Evolutionary conservation across 30 jellyfish, hydroid and myxozoan species (phyloP), one percentile per base, ranked within the genome.

Genomic region (Turritopsis rubra): DNA sequence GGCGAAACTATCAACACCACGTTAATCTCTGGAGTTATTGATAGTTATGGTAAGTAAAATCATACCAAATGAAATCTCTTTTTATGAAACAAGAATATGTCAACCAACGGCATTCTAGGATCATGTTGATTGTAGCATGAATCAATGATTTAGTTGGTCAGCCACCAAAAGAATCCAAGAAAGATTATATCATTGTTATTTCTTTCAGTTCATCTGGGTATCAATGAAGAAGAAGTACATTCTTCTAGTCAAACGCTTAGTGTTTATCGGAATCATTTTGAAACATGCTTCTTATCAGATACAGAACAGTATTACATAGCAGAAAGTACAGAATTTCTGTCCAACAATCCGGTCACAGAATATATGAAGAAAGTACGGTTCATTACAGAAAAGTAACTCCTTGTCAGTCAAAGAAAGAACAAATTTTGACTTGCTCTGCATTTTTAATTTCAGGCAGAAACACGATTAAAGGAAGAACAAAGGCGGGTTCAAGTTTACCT

Each of bases 1-100:
- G 99, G 99, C 18, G 99, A 94, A 29, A 94, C 99, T 18, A 86
- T 94, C 23, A 94, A 89, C 79, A 94, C 99, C 21, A 71, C 97
- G 52, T 60, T 94, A 83, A 84, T 94, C 21, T 94, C 99, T 73
- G 96, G 95, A 71, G 99, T 94, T 31, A 85, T 94, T 75, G 97
- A 94, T 75, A 94, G 99, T 81, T 94, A 90, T 81, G 99, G 99
- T 94, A 74, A 26, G 92, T 54, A 24, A 21, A 29, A 54, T 88
- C 22, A 1, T 19, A n/a, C 9, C 60, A 13, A 9, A 68, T 68
- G 30, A 66, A 66, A 9, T 68, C 23, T 68, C 21, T n/a, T n/a
- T n/a, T n/a, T 19, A 68, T 23, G 30, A 23, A 7, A 17, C 77
- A 68, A n/a, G 77, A 68, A 68, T 23, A 68, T 68, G 73, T 60